These are phyloP conservation scores for Pseudocheirus occidentalis DNA, from an alignment of 2,797 vertebrate species.

Conservation along the genomic window DNA sequence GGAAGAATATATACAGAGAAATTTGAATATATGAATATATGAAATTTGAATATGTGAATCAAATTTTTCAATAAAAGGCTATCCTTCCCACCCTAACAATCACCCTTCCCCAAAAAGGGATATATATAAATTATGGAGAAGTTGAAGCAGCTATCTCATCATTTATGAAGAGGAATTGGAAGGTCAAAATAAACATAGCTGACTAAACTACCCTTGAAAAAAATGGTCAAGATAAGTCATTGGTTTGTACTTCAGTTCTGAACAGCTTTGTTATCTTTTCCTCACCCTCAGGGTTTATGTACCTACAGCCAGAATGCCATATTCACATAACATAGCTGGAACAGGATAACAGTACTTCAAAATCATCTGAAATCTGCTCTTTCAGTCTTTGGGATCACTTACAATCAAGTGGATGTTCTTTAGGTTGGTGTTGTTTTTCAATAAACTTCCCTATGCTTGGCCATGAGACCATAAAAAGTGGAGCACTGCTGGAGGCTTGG, in stretches of 20 bases:
- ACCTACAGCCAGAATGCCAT: background rate
- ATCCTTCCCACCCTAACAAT: background rate
- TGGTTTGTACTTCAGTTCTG: background rate
- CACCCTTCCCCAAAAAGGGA: background rate
- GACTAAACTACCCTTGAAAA: background rate
- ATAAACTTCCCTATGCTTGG: constrained; percentile 58
- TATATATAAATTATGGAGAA: background rate
- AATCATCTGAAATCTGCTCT: background rate
- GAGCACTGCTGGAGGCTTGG: constrained; percentile 67
- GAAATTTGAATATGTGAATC: background rate
- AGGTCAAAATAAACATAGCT: background rate
- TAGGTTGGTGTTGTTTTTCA: constrained; percentile 61
- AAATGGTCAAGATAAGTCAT: background rate
- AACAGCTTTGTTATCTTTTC: background rate
- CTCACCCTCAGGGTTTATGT: background rate
- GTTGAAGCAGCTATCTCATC: background rate
- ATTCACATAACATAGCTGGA: constrained; percentile 9
- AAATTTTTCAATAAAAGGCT: background rate
- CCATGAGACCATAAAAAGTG: constrained; percentile 67
- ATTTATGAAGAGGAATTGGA: background rate
- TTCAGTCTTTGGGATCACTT: background rate
- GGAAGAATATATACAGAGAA: background rate
- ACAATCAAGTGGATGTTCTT: constrained; percentile 49
- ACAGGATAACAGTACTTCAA: background rate
- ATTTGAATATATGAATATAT: no score